Percentiles rank a stretch among this genome's conserved stretches.
phyloP scores from a whole-genome alignment of 2,797 vertebrate species.

The Carduelis carduelis region DNA sequence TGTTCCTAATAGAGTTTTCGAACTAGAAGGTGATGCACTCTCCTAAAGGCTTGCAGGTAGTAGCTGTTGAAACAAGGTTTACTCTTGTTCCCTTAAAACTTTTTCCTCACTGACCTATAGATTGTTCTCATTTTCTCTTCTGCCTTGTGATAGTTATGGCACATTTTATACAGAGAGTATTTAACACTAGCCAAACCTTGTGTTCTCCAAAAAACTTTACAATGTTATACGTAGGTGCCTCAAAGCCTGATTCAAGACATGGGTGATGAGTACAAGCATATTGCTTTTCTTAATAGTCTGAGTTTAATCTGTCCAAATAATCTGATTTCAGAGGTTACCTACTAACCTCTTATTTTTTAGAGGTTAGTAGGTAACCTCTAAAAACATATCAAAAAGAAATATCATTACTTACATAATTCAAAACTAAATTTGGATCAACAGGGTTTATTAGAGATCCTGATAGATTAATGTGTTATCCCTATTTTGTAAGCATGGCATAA shows the following conservation, averaged over 20 bases:
- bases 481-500: neutral
- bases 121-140: neutral
- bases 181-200: neutral
- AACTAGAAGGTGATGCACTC: neutral
- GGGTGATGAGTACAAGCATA: neutral
- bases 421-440: neutral
- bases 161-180: neutral
- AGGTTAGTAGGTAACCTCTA: neutral
- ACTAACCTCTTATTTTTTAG: too few relatives aligned
- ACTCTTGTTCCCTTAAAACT: neutral
- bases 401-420: fast-evolving
- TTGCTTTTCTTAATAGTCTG: neutral
- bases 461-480: neutral
- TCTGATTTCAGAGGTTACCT: neutral
- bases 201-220: neutral
- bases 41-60: neutral
- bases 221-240: fast-evolving
- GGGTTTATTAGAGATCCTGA: neutral
- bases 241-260: neutral
- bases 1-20: neutral
- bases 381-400: neutral
- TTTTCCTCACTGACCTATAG: neutral
- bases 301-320: neutral
- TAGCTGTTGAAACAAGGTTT: neutral
- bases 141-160: neutral